phyloP scores from a whole-genome alignment of 2,113 vertebrate species.

The Dipodomys ordii region DNA sequence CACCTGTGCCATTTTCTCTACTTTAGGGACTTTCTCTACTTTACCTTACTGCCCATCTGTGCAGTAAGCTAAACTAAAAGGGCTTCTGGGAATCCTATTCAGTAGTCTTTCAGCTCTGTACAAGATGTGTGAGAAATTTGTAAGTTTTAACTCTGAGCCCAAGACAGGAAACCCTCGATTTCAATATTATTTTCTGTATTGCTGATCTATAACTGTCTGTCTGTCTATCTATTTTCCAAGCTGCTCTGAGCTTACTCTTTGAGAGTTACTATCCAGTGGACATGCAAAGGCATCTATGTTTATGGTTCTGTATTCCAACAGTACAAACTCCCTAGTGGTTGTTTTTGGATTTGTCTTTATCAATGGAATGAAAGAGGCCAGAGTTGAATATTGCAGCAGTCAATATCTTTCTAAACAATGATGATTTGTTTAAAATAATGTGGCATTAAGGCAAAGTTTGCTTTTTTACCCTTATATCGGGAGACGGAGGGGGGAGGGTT shows the following conservation, averaged over 20 bases:
- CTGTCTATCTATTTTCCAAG: too few species aligned
- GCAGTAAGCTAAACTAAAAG: too few species aligned
- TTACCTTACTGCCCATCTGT: neutral
- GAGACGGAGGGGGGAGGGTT: neutral
- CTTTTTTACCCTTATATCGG: neutral
- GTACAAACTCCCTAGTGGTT: neutral
- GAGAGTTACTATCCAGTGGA: neutral
- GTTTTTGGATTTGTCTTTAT: constrained; percentile 10
- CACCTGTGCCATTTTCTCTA: neutral
- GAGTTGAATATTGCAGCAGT: neutral
- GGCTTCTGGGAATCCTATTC: neutral
- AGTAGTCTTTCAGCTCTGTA: neutral
- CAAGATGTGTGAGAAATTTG: neutral
- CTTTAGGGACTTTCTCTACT: too few species aligned
- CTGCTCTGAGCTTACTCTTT: neutral
- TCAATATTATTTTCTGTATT: neutral
- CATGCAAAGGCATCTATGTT: neutral
- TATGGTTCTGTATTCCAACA: neutral
- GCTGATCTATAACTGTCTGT: too few species aligned
- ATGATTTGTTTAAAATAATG: neutral
- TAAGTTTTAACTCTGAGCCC: too few species aligned
- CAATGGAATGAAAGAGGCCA: neutral
- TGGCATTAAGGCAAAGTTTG: neutral
- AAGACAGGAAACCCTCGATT: neutral
- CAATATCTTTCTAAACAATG: neutral